Evolutionary conservation across 2,888 invertebrate genomes (phyloP), one percentile per base, ranked within the genome.

Genomic region (Gastrophysa polygoni): DNA sequence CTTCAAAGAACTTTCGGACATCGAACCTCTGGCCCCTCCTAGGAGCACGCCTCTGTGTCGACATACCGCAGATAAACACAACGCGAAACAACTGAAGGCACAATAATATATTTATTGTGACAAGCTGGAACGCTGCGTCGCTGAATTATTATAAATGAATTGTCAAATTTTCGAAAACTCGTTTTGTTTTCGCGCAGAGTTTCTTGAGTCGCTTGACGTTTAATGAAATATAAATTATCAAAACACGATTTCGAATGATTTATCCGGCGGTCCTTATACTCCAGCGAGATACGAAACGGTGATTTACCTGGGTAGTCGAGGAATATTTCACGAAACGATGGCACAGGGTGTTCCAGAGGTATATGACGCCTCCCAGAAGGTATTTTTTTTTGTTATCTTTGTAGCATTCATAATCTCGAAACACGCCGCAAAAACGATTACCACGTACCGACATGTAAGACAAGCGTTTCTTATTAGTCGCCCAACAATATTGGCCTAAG

Each of bases 91-190:
- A 65, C 61, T 57, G 57, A 61, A 59, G 61, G 57, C 63, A 61
- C 68, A 68, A 63, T 61, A 66, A 68, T 68, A 63, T 68, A 68
- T 66, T 68, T 66, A 68, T 68, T 68, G 65, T 66, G 68, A 68
- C 68, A 68, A 52, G 46, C 61, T 34, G 61, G 57, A 55, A 58
- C 55, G 63, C 48, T 49, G 24, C 58, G 24, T 48, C 38, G 61
- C 52, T 65, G 64, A 66, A 58, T 66, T 64, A 67, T 64, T 67
- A 67, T 64, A 67, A 67, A 67, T 67, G 67, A 67, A 67, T 64
- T 62, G 64, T 67, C 67, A 64, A 64, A 64, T 64, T 64, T 64
- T 64, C 64, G 52, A 29, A 61, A 64, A 61, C 49, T 57, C 48
- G 54, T 61, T 61, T 55, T 57, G 47, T 58, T 50, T 44, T 16